Evolutionary conservation across 2,888 invertebrate species (phyloP), one percentile per base, ranked within the genome.

Genomic region (Synergus japonicus): DNA sequence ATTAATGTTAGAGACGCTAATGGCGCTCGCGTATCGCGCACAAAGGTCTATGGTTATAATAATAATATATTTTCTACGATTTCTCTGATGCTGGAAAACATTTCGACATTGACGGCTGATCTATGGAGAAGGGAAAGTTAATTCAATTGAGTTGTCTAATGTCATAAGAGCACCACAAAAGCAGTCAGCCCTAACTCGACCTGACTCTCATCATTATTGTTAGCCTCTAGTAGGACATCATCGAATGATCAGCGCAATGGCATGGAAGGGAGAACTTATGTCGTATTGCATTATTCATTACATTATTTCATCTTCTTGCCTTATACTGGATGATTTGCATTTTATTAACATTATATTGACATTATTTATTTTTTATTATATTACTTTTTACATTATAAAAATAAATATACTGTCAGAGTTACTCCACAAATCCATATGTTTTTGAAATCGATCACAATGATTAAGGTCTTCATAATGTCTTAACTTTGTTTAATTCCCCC

Each of bases 211-310:
- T 79, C 76, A 77, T 81, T 54, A 69, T 79, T 60, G 81, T 81
- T 82, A 79, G 81, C 83, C 85, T 81, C 78, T 78, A 79, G 84
- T 82, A 82, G 82, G 80, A 83, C 87, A 90, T 91, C 89, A 90
- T 91, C 88, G 88, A 89, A 89, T 88, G 86, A 87, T 88, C 85
- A 86, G 87, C 85, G 89, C 90, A 89, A 85, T 89, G 89, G 87
- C 86, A 86, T 89, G 90, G 84, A 88, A 86, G 83, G 84, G 82
- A 78, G 86, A 89, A 89, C 91, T 91, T 91, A 90, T 91, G 91
- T 88, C 90, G 88, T 81, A 85, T 82, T 83, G 79, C 87, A 80
- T 85, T 79, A 89, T 90, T 90, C 90, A 90, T 90, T 90, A 90
- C 85, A 87, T 86, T 89, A 90, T 90, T 91, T 85, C 85, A 83